Evolutionary conservation across 1,140 invertebrate species (phyloP), one percentile per base, ranked within the genome.

Genomic region (Rhizoglyphus robini): DNA sequence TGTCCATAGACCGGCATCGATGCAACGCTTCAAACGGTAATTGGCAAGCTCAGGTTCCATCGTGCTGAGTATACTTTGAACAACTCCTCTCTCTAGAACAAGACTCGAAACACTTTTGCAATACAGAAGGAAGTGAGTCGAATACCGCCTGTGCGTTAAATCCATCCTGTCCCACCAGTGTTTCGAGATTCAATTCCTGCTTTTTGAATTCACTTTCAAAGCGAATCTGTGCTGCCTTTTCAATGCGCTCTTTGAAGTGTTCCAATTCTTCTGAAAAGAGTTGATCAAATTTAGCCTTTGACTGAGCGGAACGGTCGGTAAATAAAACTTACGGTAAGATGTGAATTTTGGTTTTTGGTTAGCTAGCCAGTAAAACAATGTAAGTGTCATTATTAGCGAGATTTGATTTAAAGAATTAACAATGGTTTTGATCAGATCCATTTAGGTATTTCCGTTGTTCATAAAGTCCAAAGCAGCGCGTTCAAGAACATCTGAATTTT

Each of bases 91-190:
- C 95, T 87, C 76, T n/a, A n/a, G 98, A 86, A 77, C 91, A 88
- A 0, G 79, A 76, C 74, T 97, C 81, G 75, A 86, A 86, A 69
- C 83, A 84, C 66, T 81, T 73, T 70, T 81, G 74, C 68, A 85
- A 71, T 47, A 70, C 88, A 77, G 90, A 84, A 67, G 96, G 96
- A 66, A 99, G 78, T 70, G 84, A 82, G 73, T 98, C 90, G 75
- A 96, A 90, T 0, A 99, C 95, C 82, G 99, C 96, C 47, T 90
- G 80, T 2, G 96, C 96, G 79, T 99, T 96, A 3, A 99, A 78
- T 2, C 96, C 96, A 49, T 95, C 96, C 1, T 96, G 96, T 0
- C 93, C 95, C 46, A 99, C 77, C 57, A 95, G 80, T 66, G 85
- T 85, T 73, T 89, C 78, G 59, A 83, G 80, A 73, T 98, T 95